phyloP scores from a whole-genome alignment of 92 coral and sea anemone species.

The Epizoanthus fatuus region DNA sequence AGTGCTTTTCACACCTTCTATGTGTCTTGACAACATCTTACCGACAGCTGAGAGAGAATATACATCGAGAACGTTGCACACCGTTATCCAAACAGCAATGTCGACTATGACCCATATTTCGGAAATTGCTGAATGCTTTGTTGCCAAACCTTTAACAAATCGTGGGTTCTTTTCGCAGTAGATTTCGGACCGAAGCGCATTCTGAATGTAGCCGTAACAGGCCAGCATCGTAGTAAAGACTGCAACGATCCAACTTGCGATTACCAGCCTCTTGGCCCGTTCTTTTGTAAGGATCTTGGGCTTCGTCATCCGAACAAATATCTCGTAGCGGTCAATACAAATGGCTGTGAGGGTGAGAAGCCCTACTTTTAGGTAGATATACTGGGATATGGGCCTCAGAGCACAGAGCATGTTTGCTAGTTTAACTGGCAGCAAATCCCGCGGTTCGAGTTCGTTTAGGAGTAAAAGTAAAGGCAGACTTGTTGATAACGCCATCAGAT shows the following conservation, averaged over 20 bases:
- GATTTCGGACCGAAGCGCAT: constrained; percentile 31
- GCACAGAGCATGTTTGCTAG: constrained; percentile 36
- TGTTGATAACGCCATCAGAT: constrained; percentile 20
- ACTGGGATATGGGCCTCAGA: constrained; percentile 27
- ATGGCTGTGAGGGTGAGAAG: constrained; percentile 41
- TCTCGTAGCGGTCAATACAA: constrained; percentile 44
- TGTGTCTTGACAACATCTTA: constrained; percentile 27
- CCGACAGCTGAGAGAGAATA: constrained; percentile 32
- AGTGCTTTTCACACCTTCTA: constrained; percentile 29
- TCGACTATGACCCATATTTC: constrained; percentile 39
- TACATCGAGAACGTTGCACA: constrained; percentile 19
- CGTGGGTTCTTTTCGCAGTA: constrained; percentile 36
- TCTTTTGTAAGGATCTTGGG: constrained; percentile 16
- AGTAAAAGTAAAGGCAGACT: constrained; percentile 10
- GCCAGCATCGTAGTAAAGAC: constrained; percentile 18
- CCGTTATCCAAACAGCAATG: constrained; percentile 24
- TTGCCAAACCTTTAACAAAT: background rate
- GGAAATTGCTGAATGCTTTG: constrained; percentile 28
- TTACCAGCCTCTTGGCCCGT: constrained; percentile 18
- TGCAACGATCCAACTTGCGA: constrained; percentile 22
- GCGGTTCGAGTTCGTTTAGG: constrained; percentile 2
- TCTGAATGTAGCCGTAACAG: constrained; percentile 42
- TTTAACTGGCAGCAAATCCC: background rate
- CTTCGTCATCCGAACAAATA: constrained; percentile 41
- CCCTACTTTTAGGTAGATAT: constrained; percentile 41